These are phyloP conservation scores for Cistogaster globosa DNA, from an alignment of 2,888 invertebrate species.

Conservation along the genomic window DNA sequence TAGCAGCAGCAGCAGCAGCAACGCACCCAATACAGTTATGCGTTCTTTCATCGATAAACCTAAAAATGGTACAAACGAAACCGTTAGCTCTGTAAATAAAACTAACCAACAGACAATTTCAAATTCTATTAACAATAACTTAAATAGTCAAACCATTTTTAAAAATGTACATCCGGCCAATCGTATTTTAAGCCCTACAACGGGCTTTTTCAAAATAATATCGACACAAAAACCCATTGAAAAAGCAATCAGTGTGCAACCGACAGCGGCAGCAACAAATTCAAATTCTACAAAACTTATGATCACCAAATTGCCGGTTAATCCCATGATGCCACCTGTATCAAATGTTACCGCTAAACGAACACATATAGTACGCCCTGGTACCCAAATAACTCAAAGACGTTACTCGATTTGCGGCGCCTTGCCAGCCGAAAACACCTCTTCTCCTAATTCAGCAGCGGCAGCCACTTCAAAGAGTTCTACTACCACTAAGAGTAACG, in stretches of 20 bases:
- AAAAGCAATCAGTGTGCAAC: neutral
- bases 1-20: too few relatives aligned
- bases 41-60: neutral
- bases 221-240: neutral
- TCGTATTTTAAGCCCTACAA: conserved; percentile 42
- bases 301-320: neutral
- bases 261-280: neutral
- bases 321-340: conserved; percentile 48
- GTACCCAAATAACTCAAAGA: conserved; percentile 33
- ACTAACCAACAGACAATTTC: neutral
- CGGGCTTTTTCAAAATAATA: conserved; percentile 42
- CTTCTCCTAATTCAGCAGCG: neutral
- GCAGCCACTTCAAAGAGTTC: too few relatives aligned
- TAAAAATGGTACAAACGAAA: neutral
- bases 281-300: neutral
- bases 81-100: neutral
- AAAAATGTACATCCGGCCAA: conserved; percentile 33
- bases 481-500: neutral
- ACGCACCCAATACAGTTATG: neutral
- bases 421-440: neutral
- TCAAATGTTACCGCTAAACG: conserved; percentile 6
- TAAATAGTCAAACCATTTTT: conserved; percentile 21
- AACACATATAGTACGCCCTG: neutral
- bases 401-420: conserved; percentile 63
- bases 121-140: neutral